Base-by-base conservation (phyloP, 2,113 vertebrate genomes). In the Baryphthengus martii region DNA sequence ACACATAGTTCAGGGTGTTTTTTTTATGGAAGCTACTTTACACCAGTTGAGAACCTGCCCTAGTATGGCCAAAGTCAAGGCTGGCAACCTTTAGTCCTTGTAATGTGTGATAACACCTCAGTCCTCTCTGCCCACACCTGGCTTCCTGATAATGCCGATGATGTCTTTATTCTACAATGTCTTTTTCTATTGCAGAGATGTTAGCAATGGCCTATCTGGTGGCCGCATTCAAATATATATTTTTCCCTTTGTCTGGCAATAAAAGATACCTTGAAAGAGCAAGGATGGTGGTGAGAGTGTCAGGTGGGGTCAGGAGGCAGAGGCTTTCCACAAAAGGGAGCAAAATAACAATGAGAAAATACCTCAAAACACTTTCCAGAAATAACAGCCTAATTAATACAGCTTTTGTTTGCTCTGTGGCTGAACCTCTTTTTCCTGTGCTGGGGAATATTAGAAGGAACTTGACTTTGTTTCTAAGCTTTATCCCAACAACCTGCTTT, bases 211-310 rank as follows among this genome's bases (percentile, higher is more conserved):
- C 75, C 82, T 92, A 9, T 75, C 68, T 88, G 52, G 53, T 87
- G 72, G 61, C 42, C 92, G 68, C 90, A 86, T 92, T 94, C 96
- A 95, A 92, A 97, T 81, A 96, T 88, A 75, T 68, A 78, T 93
- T 90, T 95, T 85, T 82, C n/a, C 53, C 40, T 96, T 96, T 96
- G 95, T 97, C 93, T 93, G 88, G 65, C 66, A 86, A 92, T 93
- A 96, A 95, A 95, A 89, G 93, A 61, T 68, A 74, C 49, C 72
- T 93, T 93, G 88, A 97, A 97, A 93, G 94, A 94, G 88, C 80
- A 84, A 86, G 90, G 52, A 90, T 68, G 79, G 56, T 92, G 73
- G 93, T 81, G 96, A 96, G 94, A 93, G 18, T 94, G 95, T 93
- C 95, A 96, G 92, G 44, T 84, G 61, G 83, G 96, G 95, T 96